These are phyloP conservation scores for Gymnodraco acuticeps DNA, from an alignment of 2,797 vertebrate species.

Conservation along the genomic window DNA sequence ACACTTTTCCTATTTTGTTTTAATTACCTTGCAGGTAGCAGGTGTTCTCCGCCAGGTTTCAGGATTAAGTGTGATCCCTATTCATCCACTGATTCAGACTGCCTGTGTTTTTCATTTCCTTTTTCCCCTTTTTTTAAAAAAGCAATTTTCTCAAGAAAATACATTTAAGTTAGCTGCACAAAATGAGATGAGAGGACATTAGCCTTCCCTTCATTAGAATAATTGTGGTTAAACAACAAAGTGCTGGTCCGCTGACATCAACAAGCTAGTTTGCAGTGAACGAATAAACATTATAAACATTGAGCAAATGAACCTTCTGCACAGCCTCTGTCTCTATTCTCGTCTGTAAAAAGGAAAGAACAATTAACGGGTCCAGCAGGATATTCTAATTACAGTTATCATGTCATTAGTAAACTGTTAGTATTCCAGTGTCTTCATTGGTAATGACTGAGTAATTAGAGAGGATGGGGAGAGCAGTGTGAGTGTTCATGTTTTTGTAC, in stretches of 20 bases:
- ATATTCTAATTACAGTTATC: constrained; percentile 83
- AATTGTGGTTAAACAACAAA: constrained; percentile 32
- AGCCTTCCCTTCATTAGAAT: constrained; percentile 29
- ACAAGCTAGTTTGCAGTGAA: constrained; percentile 46
- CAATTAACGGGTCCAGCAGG: constrained; percentile 77
- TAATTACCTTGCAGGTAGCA: constrained; percentile 54
- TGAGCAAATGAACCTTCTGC: constrained; percentile 66
- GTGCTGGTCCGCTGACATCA: constrained; percentile 36
- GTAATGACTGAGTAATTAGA: constrained; percentile 79
- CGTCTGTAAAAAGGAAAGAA: constrained; percentile 63
- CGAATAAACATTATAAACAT: constrained; percentile 71
- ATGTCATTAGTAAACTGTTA: constrained; percentile 82
- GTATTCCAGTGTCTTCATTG: constrained; percentile 72
- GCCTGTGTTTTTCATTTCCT: not conserved
- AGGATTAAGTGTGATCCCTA: constrained; percentile 34
- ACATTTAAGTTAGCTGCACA: not conserved
- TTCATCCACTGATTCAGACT: constrained; percentile 15
- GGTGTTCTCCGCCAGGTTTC: constrained; percentile 59
- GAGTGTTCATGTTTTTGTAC: constrained; percentile 27
- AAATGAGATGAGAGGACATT: constrained; percentile 11
- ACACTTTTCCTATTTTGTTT: constrained; percentile 40
- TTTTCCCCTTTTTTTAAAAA: not conserved
- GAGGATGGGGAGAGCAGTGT: constrained; percentile 33
- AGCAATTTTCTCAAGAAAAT: not conserved
- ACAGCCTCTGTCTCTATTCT: constrained; percentile 24